phyloP scores from a whole-genome alignment of 2,113 vertebrate species.

The Baryphthengus martii region DNA sequence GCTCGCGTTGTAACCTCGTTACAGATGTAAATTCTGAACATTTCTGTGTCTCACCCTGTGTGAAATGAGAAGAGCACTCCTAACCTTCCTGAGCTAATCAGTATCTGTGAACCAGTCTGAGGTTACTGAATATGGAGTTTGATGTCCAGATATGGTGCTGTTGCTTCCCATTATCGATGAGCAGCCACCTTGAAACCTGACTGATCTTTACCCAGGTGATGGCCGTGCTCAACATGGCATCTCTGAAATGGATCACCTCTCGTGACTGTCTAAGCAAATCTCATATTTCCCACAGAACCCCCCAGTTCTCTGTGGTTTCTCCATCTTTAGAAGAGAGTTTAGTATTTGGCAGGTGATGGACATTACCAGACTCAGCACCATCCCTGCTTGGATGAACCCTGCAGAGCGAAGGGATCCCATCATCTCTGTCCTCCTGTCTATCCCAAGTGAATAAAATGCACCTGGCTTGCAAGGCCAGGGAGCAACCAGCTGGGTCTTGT shows the following conservation, averaged over 20 bases:
- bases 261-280: not conserved
- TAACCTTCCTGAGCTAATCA: not conserved
- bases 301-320: not conserved
- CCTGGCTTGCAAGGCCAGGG: not conserved
- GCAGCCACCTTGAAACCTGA: not conserved
- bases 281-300: not conserved
- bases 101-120: not conserved
- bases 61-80: not conserved
- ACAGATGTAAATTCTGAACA: not conserved
- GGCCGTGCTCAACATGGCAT: accelerated
- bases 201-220: not conserved
- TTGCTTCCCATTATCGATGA: not conserved
- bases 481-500: not conserved
- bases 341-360: not conserved
- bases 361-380: not conserved
- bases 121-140: not conserved
- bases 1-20: not conserved
- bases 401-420: not conserved
- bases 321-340: not conserved
- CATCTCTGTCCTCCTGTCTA: not conserved
- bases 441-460: not conserved
- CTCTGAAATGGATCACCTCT: not conserved
- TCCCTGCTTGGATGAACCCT: not conserved
- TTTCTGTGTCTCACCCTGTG: not conserved
- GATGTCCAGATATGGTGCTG: not conserved